Base-by-base conservation (phyloP, 2,113 vertebrate genomes). In the Setophaga coronata region DNA sequence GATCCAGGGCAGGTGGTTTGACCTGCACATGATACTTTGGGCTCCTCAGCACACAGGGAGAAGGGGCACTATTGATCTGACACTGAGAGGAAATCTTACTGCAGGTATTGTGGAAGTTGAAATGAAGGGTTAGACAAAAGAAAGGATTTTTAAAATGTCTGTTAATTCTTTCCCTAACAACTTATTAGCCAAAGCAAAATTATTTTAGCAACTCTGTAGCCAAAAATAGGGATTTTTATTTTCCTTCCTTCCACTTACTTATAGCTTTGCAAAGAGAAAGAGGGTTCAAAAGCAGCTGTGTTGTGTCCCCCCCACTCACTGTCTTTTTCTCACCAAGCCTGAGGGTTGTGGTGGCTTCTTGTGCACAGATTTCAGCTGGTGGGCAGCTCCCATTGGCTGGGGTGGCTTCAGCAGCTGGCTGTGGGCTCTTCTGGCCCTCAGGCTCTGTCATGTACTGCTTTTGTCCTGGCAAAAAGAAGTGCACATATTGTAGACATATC, bases 401-500 rank as follows among this genome's bases (percentile, higher is more conserved):
- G 19, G 1, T 64, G 24, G 67, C 42, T 29, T 81, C 84, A 87
- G 65, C 33, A 85, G 38, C 28, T 76, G 45, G 24, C 25, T 56
- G 0, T 18, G 17, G 36, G n/a, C 3, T 66, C 13, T 24, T 87
- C 18, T 42, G 53, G 29, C 38, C 42, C 29, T 64, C 5, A 2
- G 71, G 47, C 21, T 71, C 65, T 56, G 26, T 10, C 4, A 15
- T 12, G 42, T 12, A 48, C 19, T 25, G 19, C 11, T 84, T 57
- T 71, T 31, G 3, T 29, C 25, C 60, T 23, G 26, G 24, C n/a
- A 51, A 82, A 87, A 62, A 62, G 12, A 17, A 51, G 12, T 29
- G 11, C 15, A 29, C 1, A 2, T 56, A 53, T 13, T 28, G 15
- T 29, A 45, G 51, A 24, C 0, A 1, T 51, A 56, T 25, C 28